Conservation (phyloP, 2,888 invertebrate species). For the Brachynemurus nebulosus region DNA sequence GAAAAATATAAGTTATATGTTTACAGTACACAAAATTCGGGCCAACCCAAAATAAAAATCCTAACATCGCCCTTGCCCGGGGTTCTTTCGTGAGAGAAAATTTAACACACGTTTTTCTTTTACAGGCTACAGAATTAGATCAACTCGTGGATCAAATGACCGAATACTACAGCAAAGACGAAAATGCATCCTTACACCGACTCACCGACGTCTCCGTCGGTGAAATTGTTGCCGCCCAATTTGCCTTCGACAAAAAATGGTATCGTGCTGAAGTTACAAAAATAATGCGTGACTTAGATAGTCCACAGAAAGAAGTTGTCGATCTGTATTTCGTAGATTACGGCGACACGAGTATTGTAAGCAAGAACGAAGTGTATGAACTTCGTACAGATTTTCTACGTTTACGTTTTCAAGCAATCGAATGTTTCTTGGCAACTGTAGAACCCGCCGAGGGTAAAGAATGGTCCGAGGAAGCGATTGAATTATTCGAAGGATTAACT, state of each 20-base stretch:
- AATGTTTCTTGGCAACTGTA: slow-evolving; percentile 61
- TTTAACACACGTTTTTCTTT: slow-evolving; percentile 27
- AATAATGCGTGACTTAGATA: slow-evolving; percentile 45
- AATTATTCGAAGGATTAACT: slow-evolving; percentile 53
- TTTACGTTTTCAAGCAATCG: slow-evolving; percentile 71
- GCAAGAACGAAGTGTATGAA: slow-evolving; percentile 51
- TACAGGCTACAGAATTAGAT: slow-evolving; percentile 62
- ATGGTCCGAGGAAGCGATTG: slow-evolving; percentile 49
- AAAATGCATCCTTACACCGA: slow-evolving; percentile 47
- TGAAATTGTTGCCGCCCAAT: slow-evolving; percentile 74
- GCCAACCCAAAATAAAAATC: too few species aligned
- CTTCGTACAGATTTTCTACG: slow-evolving; percentile 60
- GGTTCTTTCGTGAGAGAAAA: too few species aligned
- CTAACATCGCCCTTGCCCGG: too few species aligned
- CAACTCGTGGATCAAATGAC: slow-evolving; percentile 72
- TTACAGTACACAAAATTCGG: too few species aligned
- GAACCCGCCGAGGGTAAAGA: slow-evolving; percentile 31
- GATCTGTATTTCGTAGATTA: slow-evolving; percentile 78
- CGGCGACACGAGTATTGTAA: slow-evolving; percentile 63
- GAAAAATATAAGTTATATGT: too few species aligned
- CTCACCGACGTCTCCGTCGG: slow-evolving; percentile 44
- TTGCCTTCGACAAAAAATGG: slow-evolving; percentile 72
- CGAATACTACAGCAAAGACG: slow-evolving; percentile 52
- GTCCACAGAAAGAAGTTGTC: slow-evolving; percentile 37
- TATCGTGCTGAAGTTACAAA: slow-evolving; percentile 49